Evolutionary conservation across 37 sponge, comb jelly and placozoan genomes (phyloP).

Genomic region (Dysidea cf. avara): DNA sequence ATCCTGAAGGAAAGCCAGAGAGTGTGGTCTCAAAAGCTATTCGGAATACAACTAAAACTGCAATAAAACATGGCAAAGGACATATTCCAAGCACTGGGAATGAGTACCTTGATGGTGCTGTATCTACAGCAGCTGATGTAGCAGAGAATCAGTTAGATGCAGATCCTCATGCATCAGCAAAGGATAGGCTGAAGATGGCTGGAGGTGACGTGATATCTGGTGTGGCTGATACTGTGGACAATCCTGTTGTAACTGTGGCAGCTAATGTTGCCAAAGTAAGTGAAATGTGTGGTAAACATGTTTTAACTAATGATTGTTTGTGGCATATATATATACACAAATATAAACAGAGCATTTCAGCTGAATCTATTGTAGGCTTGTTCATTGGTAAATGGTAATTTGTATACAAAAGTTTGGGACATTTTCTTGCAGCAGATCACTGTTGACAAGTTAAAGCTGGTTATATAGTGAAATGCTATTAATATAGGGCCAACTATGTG

Average conservation of each 20-base stretch:
- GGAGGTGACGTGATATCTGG: constrained; percentile 51
- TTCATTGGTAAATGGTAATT: too few species aligned
- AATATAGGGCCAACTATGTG: too few species aligned
- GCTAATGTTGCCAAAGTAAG: too few species aligned
- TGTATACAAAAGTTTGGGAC: too few species aligned
- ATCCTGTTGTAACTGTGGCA: constrained; percentile 35
- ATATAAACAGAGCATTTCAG: too few species aligned
- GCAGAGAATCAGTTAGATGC: constrained; percentile 65
- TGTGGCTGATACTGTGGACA: constrained; percentile 62
- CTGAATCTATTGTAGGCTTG: too few species aligned
- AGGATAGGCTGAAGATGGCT: constrained; percentile 67
- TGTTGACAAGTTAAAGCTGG: too few species aligned
- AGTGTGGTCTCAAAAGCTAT: constrained; percentile 35
- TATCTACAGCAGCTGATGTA: constrained; percentile 29
- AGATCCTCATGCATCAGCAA: constrained; percentile 35
- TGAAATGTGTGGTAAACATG: too few species aligned
- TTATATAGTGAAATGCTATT: too few species aligned
- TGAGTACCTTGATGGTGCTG: constrained; percentile 1
- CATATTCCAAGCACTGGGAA: background rate
- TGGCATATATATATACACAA: too few species aligned
- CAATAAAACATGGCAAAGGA: background rate
- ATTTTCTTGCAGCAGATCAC: too few species aligned
- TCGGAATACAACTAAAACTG: constrained; percentile 31
- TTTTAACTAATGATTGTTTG: too few species aligned
- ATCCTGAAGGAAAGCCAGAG: constrained; percentile 67